Base-by-base conservation (phyloP, 1,140 invertebrate species). In the Pseudomyrmex gracilis region DNA sequence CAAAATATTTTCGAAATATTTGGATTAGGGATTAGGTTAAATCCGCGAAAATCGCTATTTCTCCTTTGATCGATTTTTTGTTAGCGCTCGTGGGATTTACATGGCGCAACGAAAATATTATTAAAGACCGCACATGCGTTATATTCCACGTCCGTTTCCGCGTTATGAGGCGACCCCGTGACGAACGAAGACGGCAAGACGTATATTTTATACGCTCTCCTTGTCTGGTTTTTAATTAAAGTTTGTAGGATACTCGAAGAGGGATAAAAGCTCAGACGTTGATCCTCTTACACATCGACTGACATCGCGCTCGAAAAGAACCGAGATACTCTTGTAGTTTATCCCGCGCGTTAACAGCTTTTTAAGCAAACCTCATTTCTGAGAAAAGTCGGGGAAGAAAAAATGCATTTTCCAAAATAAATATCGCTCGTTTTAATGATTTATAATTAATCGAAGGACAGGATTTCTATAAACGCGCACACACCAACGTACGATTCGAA, bases 151-250 rank as follows among this genome's bases (percentile, higher is more conserved):
- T 66, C 51, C 9, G 20, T 76, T 83, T 76, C n/a, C 17, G 49
- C 63, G 13, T 64, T 83, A 78, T 83, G 63, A 78, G 78, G 58
- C 22, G 60, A 8, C 4, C 17, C 12, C 67, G n/a, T 82, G 74
- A 78, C 76, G 64, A 78, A 78, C 63, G 47, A 83, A 71, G 60
- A 73, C 15, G 47, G 47, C 22, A 53, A 34, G 71, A 63, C 17
- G 68, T 49, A 47, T 74, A 76, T 71, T 83, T 84, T 70, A 76
- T 57, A 73, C 45, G 73, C 57, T 53, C 34, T 53, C 73, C 73
- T 68, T 55, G 70, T 71, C 53, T 63, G 55, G 67, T 87, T 88
- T 88, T 88, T 88, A 85, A 87, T 88, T 88, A 88, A 88, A 87
- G 67, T 80, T 87, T 63, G 55, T 73, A 82, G 74, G 55, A 73